A percentile compares a stretch with the other conserved stretches of the same genome.
phyloP scores from a whole-genome alignment of 2,797 vertebrate genomes.

The Bradypus variegatus region DNA sequence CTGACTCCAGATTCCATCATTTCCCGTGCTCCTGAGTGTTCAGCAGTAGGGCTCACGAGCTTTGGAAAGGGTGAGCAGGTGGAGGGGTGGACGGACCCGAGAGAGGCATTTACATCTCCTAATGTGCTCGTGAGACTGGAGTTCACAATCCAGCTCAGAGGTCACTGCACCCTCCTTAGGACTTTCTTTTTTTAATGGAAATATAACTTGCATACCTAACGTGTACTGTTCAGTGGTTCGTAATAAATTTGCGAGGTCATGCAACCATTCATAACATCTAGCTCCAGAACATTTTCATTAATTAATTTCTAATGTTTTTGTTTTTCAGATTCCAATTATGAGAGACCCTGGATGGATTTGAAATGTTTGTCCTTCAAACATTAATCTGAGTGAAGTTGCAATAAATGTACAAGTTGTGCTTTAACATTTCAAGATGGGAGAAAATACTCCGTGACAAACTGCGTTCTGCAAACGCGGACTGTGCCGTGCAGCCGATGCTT shows the following conservation, averaged over 20 bases:
- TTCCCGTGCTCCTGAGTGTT: background rate
- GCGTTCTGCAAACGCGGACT: background rate
- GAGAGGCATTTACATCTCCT: rapidly evolving
- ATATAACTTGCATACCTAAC: background rate
- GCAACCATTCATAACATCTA: rapidly evolving
- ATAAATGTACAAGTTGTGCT: rapidly evolving
- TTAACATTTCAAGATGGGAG: background rate
- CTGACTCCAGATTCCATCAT: background rate
- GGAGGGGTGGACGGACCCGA: too few relatives aligned
- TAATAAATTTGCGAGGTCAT: background rate
- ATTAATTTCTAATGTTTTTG: background rate
- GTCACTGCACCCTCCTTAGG: background rate
- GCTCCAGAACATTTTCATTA: background rate
- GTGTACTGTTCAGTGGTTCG: background rate
- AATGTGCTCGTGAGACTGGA: rapidly evolving
- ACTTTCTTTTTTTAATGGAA: background rate
- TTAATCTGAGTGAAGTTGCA: conserved; percentile 68
- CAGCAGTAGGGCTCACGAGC: rapidly evolving
- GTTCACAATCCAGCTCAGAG: background rate
- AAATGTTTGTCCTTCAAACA: conserved; percentile 74
- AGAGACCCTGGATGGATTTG: conserved; percentile 77
- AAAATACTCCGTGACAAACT: background rate
- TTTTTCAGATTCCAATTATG: conserved; percentile 75
- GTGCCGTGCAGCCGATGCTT: rapidly evolving
- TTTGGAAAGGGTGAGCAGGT: background rate